A percentile compares a stretch with the other conserved stretches of the same genome.
phyloP scores from a whole-genome alignment of 2,888 invertebrate species.

The Drosophila paramelanica region DNA sequence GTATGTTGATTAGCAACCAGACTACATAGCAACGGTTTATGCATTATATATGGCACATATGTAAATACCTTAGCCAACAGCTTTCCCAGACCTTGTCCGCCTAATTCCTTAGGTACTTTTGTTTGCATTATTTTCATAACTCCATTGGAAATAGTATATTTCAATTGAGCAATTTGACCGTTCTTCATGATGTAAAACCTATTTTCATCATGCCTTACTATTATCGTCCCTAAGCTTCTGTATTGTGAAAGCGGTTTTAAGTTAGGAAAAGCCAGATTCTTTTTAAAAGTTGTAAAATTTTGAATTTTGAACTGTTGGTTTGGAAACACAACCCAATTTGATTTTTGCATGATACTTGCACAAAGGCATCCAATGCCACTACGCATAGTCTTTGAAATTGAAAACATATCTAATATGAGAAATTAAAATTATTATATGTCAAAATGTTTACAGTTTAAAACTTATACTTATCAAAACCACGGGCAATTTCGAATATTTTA shows the following conservation, averaged over 20 bases:
- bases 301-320: neutral
- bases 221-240: slow-evolving; percentile 17
- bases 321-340: neutral
- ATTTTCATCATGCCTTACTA: neutral
- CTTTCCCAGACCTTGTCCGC: slow-evolving; percentile 45
- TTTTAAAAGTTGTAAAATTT: neutral
- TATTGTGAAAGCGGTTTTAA: neutral
- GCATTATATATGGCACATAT: neutral
- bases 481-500: too few species aligned
- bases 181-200: slow-evolving; percentile 35
- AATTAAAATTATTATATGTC: slow-evolving; percentile 1
- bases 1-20: slow-evolving; percentile 28
- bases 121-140: slow-evolving; percentile 42
- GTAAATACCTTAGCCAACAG: slow-evolving; percentile 51
- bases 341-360: neutral
- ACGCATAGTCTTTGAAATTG: slow-evolving; percentile 12
- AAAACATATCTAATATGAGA: slow-evolving; percentile 12
- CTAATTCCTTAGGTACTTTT: slow-evolving; percentile 30
- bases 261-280: neutral
- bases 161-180: slow-evolving; percentile 17
- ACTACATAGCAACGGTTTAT: slow-evolving; percentile 32
- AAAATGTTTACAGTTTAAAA: too few species aligned
- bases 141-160: slow-evolving; percentile 21
- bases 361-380: slow-evolving; percentile 2
- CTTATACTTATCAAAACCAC: neutral